A percentile compares a stretch with the other conserved stretches of the same genome.
These are phyloP conservation scores for Rhadina sibilatrix DNA, from an alignment of 2,113 vertebrate genomes.

Conservation along the genomic window DNA sequence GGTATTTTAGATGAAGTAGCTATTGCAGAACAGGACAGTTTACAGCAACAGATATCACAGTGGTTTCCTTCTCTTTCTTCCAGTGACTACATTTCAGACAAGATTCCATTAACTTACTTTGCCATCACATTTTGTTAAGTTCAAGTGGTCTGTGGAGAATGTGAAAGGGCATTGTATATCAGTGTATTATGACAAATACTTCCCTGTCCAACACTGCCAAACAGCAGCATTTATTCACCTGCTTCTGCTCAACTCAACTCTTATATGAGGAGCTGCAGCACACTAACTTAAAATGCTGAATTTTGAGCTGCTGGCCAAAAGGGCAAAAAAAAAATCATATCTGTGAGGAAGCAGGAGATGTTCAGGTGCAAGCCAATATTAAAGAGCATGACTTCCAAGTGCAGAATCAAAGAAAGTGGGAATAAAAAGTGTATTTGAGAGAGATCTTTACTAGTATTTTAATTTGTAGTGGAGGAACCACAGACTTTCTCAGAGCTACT, in stretches of 20 bases:
- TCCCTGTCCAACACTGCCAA: neutral
- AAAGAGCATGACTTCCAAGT: neutral
- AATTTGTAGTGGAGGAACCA: neutral
- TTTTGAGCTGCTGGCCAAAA: neutral
- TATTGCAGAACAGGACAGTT: neutral
- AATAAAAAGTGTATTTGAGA: neutral
- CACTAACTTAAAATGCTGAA: neutral
- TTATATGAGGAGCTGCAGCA: neutral
- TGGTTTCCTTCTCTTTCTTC: neutral
- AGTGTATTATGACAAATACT: neutral
- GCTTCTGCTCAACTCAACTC: neutral
- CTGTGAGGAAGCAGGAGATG: neutral
- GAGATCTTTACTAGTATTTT: neutral
- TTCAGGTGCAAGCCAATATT: neutral
- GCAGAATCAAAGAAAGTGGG: neutral
- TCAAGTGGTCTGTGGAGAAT: neutral
- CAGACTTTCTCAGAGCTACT: neutral
- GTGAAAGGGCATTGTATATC: neutral
- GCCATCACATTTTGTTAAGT: neutral
- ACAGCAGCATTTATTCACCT: neutral
- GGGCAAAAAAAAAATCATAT: neutral
- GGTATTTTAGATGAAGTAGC: neutral
- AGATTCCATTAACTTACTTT: neutral
- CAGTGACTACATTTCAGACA: neutral
- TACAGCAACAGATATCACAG: neutral